phyloP scores from a whole-genome alignment of 2,797 vertebrate genomes.

The Manis javanica region DNA sequence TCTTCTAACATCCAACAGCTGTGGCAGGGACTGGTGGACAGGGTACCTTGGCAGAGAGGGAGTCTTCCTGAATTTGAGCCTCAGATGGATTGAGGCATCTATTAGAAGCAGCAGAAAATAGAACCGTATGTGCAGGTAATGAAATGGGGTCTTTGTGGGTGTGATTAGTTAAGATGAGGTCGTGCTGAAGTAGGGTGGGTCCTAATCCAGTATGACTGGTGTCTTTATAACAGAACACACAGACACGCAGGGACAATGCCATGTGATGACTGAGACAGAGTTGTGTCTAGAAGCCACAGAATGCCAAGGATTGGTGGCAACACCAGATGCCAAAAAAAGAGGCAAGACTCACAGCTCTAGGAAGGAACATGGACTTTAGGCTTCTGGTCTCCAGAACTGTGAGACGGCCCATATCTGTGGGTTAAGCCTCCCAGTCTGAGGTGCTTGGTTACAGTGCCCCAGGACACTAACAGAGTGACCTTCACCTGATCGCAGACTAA shows the following conservation, averaged over 20 bases:
- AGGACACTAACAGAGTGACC: fast-evolving
- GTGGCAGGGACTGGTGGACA: background rate
- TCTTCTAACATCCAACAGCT: no score
- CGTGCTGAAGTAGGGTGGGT: background rate
- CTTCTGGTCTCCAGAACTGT: background rate
- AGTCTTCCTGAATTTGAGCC: background rate
- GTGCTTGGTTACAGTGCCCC: background rate
- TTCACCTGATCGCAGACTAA: background rate
- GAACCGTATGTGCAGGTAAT: fast-evolving
- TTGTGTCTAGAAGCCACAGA: background rate
- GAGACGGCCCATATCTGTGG: background rate
- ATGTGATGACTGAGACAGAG: fast-evolving
- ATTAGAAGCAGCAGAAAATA: background rate
- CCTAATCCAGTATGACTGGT: no score
- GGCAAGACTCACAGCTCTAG: no score
- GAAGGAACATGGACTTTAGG: background rate
- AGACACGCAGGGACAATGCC: background rate
- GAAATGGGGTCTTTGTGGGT: background rate
- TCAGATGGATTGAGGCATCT: background rate
- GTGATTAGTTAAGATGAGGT: no score
- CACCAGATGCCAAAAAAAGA: background rate
- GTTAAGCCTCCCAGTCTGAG: fast-evolving
- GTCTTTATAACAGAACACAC: background rate
- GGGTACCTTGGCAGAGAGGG: background rate
- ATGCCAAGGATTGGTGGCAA: fast-evolving